Base-by-base conservation (phyloP, 2,113 vertebrate species). In the Abramis brama region DNA sequence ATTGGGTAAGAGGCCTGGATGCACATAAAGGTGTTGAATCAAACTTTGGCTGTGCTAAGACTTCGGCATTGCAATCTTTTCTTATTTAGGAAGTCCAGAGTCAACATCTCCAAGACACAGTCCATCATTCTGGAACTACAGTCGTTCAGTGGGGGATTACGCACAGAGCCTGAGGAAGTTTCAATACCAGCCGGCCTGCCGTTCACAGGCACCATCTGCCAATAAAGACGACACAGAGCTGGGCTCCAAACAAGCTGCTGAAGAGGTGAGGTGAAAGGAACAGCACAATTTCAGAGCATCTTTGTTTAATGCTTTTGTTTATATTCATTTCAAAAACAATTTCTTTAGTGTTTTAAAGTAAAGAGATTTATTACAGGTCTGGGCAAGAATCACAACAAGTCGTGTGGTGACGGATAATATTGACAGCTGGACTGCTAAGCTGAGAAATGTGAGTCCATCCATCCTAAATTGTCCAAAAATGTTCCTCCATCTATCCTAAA, bases 81-180 rank as follows among this genome's bases (percentile, higher is more conserved):
- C 9, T 73, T 33, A 59, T 5, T 12, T 87, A 99, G 98, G 97
- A 23, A 97, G 96, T 90, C 96, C 97, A 2, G 98, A 99, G 84
- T 95, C 97, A 5, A 92, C 94, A 11, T 97, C 97, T 11, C 96
- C 97, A 2, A 96, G 93, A 39, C 95, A 94, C 93, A 99, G 97
- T 84, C 97, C 98, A 2, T 97, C 97, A 0, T 98, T 99, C 30
- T 99, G 98, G 98, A 99, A 96, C 91, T 98, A 97, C 86, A 96
- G 94, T 89, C 96, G 97, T 0, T 97, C 97, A 0, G 89, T 97
- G 89, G 96, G 96, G 0, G 98, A 99, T 90, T 96, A 96, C 0
- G 95, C 97, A 0, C 97, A 99, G 89, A 97, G 95, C 60, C 93
- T 99, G 86, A 95, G 97, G 89, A 99, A 99, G 55, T 99, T 97